Evolutionary conservation across 2,113 vertebrate genomes (phyloP), one percentile per base, ranked within the genome.

Genomic region (Corapipo altera): DNA sequence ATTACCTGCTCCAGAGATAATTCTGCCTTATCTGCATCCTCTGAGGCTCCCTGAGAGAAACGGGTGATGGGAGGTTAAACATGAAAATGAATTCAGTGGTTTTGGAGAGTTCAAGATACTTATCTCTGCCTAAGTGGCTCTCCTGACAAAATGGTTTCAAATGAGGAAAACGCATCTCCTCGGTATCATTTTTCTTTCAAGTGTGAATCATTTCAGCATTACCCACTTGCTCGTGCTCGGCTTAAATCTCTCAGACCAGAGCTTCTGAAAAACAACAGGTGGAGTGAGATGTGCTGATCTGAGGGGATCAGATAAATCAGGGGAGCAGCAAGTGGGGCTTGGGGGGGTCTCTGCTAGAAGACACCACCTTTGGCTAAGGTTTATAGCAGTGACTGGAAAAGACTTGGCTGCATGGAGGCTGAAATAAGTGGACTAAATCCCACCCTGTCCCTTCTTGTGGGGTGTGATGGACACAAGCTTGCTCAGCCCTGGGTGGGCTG

Each of bases 121-220:
- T 95, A 91, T 96, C 96, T 96, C 89, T 96, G 84, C 73, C 92
- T 96, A 94, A 96, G 96, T 95, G 96, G 80, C 92, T 96, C 95
- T 95, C 88, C 86, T 95, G 86, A 92, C 92, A 92, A 93, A 95
- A 93, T 94, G 94, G 80, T 92, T 96, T 96, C 87, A 93, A 96
- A 96, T 81, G 93, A 96, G 85, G 30, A 85, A 79, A 96, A 89
- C 5, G 7, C 89, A 71, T 91, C 88, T 93, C 80, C 86, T 72
- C 61, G 84, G 41, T 81, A 54, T 85, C 79, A 16, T 85, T 93
- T 96, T 93, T 94, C 85, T 96, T 96, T 96, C 79, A 81, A 95
- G 93, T 92, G 92, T 62, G 96, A 95, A 83, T 91, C 76, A 43
- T 75, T 91, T 92, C 90, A 85, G 61, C 73, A 30, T 65, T 74